Conservation (phyloP, 37 sponge, comb jelly and placozoan species). For the Sycon ciliatum region DNA sequence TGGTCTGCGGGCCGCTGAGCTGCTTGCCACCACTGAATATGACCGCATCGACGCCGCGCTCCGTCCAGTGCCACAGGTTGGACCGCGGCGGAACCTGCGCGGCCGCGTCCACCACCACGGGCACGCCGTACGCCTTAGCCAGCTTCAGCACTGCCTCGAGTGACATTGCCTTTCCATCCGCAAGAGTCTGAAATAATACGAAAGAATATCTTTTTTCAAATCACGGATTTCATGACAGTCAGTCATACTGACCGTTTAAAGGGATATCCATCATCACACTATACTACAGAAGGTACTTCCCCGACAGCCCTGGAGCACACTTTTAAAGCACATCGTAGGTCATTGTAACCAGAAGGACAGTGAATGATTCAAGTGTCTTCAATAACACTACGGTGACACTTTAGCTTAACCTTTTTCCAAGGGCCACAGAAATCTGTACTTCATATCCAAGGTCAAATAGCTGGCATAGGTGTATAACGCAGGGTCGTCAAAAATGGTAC, state of each 20-base stretch:
- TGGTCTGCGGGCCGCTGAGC: neutral
- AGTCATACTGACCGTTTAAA: too few relatives aligned
- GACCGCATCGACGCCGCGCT: neutral
- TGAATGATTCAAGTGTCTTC: too few relatives aligned
- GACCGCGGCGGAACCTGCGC: slow-evolving; percentile 13
- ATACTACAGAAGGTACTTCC: neutral
- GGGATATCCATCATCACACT: neutral
- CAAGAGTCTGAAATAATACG: too few relatives aligned
- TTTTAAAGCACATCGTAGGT: neutral
- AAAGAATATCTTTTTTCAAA: too few relatives aligned
- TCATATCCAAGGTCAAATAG: too few relatives aligned
- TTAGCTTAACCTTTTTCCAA: too few relatives aligned
- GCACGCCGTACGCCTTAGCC: neutral
- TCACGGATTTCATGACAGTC: too few relatives aligned
- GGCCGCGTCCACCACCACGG: neutral
- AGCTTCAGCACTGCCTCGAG: neutral
- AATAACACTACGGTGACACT: too few relatives aligned
- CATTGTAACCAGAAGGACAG: neutral
- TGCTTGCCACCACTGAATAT: slow-evolving; percentile 1
- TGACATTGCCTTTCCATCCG: neutral
- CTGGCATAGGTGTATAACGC: too few relatives aligned
- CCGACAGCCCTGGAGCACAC: neutral
- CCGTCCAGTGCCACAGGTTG: neutral
- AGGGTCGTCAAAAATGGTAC: too few relatives aligned
- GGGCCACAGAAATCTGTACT: too few relatives aligned